Evolutionary conservation across 2,797 vertebrate species (phyloP).

Genomic region (Pangasius djambal): DNA sequence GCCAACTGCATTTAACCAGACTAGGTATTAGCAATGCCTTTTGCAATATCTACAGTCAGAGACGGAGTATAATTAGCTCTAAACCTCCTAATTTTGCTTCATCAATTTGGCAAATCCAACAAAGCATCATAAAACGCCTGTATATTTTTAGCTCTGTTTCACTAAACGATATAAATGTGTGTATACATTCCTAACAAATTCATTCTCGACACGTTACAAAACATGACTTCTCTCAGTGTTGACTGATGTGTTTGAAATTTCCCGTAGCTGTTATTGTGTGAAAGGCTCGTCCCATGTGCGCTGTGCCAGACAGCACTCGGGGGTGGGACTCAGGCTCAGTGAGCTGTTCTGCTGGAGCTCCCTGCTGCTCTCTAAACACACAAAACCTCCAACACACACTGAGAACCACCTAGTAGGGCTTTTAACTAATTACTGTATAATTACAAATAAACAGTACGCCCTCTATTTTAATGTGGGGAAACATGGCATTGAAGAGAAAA

Average conservation of each 20-base stretch:
- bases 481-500: neutral
- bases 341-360: conserved; percentile 29
- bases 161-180: conserved; percentile 32
- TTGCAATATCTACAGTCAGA: neutral
- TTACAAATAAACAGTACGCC: conserved; percentile 43
- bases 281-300: conserved; percentile 5
- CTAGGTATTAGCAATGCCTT: neutral
- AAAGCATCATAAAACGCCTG: neutral
- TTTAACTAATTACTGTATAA: conserved; percentile 52
- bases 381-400: conserved; percentile 40
- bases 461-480: conserved; percentile 11
- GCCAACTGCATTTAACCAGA: conserved; percentile 15
- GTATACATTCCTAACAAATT: conserved; percentile 63
- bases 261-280: conserved; percentile 53
- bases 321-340: conserved; percentile 40
- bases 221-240: conserved; percentile 48
- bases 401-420: conserved; percentile 36
- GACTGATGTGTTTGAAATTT: conserved; percentile 65
- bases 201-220: conserved; percentile 57
- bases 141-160: neutral
- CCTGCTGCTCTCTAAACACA: conserved; percentile 48
- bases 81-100: neutral
- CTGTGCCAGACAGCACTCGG: conserved; percentile 29
- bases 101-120: neutral
- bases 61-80: neutral